Base-by-base conservation (phyloP, 2,888 invertebrate genomes). In the Meteorus cinctellus region DNA sequence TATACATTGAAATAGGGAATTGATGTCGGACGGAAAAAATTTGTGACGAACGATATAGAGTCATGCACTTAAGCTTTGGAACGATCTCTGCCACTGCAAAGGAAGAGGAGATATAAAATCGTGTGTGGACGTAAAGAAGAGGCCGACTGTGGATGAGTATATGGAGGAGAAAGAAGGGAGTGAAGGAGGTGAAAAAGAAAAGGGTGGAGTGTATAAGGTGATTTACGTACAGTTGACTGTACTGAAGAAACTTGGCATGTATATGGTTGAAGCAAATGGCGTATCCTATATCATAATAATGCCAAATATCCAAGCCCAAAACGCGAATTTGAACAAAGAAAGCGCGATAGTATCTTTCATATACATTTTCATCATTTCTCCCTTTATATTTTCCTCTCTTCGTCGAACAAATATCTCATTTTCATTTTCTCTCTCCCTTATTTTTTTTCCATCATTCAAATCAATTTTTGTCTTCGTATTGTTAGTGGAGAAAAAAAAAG, bases 161-260 rank as follows among this genome's bases (percentile, higher is more conserved):
- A 62, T 31, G 29, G 14, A 68, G 1, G 66, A 74, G 69, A 70
- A 72, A 70, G 34, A 63, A 71, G 66, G 69, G 45, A 65, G 51
- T 63, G 36, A 66, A 65, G 31, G 66, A 73, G 68, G 62, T 62
- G 67, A 63, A 70, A 48, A 48, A 34, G 34, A 68, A 60, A 69
- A 36, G 29, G 41, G 72, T 27, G 68, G 48, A 62, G 36, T 66
- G 73, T 60, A 29, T 69, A 45, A 62, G 62, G 74, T 81, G 82
- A 83, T 83, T 83, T 83, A 82, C 82, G 82, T 77, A 79, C 73
- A 80, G 80, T 81, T 81, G 79, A 81, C 79, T 80, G 80, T 78
- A 78, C 80, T 76, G 77, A 82, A 82, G 81, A 83, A 82, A 84
- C 82, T 84, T 84, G 84, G 84, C 84, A 81, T 81, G 82, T 81